phyloP scores from a whole-genome alignment of 1,140 invertebrate genomes.

The Trachymyrmex cornetzi region DNA sequence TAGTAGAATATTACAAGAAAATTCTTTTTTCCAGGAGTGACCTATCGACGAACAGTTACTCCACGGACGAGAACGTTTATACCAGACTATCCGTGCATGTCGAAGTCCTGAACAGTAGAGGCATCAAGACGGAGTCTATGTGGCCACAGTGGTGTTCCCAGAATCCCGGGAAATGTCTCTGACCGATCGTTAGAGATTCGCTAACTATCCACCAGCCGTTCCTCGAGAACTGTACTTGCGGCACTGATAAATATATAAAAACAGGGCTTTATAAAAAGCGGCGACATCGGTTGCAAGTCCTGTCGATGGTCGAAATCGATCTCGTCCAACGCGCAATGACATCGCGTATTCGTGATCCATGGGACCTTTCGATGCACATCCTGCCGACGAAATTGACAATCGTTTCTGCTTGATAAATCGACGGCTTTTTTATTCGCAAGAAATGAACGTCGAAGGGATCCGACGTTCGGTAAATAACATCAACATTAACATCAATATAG shows the following conservation, averaged over 20 bases:
- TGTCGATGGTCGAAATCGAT: slow-evolving; percentile 21
- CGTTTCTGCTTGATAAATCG: slow-evolving; percentile 27
- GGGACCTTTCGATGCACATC: background rate
- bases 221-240: slow-evolving; percentile 41
- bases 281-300: background rate
- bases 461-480: background rate
- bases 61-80: slow-evolving; percentile 88
- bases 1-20: background rate
- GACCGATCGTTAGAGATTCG: slow-evolving; percentile 78
- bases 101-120: slow-evolving; percentile 88
- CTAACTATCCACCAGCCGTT: slow-evolving; percentile 35
- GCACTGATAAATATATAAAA: slow-evolving; percentile 19
- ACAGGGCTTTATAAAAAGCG: slow-evolving; percentile 4
- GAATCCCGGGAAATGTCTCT: slow-evolving; percentile 91
- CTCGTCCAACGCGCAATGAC: background rate
- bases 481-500: background rate
- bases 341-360: slow-evolving; percentile 16
- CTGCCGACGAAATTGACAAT: slow-evolving; percentile 44
- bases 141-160: slow-evolving; percentile 92
- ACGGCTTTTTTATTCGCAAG: background rate
- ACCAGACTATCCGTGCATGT: slow-evolving; percentile 89
- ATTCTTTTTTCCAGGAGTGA: slow-evolving; percentile 80
- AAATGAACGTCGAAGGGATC: background rate
- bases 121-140: slow-evolving; percentile 90
- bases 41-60: slow-evolving; percentile 80